Evolutionary conservation across 1,140 invertebrate genomes (phyloP).

Genomic region (Bombus difficillimus): DNA sequence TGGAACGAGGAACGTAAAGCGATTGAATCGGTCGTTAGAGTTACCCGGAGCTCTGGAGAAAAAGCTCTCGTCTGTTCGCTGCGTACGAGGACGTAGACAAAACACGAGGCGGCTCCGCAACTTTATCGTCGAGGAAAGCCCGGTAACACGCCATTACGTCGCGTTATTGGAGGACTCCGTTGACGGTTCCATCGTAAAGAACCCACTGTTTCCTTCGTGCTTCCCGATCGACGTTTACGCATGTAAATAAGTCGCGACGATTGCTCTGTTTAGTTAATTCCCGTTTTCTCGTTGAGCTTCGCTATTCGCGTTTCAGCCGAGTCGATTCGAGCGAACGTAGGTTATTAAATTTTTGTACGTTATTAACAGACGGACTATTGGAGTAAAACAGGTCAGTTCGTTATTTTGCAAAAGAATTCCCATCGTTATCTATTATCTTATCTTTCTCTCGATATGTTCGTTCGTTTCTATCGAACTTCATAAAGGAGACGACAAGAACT

Average conservation of each 20-base stretch:
- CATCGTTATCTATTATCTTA: not conserved
- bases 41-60: not conserved
- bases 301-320: too few relatives aligned
- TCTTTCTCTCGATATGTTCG: too few relatives aligned
- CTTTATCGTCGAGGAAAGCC: conserved; percentile 28
- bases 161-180: conserved; percentile 26
- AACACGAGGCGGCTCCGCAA: conserved; percentile 7
- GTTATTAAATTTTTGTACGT: too few relatives aligned
- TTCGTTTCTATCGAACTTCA: too few relatives aligned
- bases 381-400: too few relatives aligned
- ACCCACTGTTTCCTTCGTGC: not conserved
- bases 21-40: conserved; percentile 35
- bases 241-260: not conserved
- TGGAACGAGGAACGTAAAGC: not conserved
- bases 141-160: conserved; percentile 35
- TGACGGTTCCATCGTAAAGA: conserved; percentile 33
- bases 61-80: conserved; percentile 6
- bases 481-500: too few relatives aligned
- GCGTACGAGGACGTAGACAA: conserved; percentile 25
- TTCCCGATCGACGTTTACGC: conserved; percentile 10
- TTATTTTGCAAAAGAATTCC: not conserved
- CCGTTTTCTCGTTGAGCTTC: too few relatives aligned
- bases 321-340: too few relatives aligned
- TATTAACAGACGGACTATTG: too few relatives aligned
- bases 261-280: too few relatives aligned